Percentiles rank a stretch among this genome's conserved stretches.
phyloP scores from a whole-genome alignment of 1,140 invertebrate species.

The Frieseomelitta varia region DNA sequence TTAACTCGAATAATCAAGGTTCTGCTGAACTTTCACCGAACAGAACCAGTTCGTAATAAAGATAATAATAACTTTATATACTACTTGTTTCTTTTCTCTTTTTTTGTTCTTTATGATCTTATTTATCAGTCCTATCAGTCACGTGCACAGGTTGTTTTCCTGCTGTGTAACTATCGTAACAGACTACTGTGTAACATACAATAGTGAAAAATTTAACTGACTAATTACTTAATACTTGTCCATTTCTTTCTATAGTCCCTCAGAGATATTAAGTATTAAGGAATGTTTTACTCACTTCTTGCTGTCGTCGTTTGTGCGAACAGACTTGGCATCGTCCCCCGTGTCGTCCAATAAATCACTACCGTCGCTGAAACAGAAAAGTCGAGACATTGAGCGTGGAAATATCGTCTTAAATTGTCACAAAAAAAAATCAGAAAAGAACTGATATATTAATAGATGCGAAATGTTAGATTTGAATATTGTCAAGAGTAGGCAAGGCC shows the following conservation, averaged over 20 bases:
- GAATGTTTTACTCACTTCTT: slow-evolving; percentile 84
- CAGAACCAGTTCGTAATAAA: not conserved
- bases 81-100: not conserved
- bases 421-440: no score
- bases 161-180: not conserved
- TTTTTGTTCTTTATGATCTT: no score
- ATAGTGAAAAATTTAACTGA: not conserved
- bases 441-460: not conserved
- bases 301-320: slow-evolving; percentile 85
- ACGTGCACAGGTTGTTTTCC: not conserved
- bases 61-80: not conserved
- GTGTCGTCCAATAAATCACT: slow-evolving; percentile 84
- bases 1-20: not conserved
- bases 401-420: not conserved
- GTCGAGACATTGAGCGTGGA: not conserved
- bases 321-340: slow-evolving; percentile 84
- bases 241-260: no score
- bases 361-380: slow-evolving; percentile 80
- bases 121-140: not conserved
- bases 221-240: not conserved
- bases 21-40: not conserved
- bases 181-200: not conserved
- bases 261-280: not conserved
- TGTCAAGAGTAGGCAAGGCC: not conserved
- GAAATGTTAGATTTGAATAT: not conserved